Base-by-base conservation (phyloP, 2,888 invertebrate genomes). In the Eristalinus aeneus region DNA sequence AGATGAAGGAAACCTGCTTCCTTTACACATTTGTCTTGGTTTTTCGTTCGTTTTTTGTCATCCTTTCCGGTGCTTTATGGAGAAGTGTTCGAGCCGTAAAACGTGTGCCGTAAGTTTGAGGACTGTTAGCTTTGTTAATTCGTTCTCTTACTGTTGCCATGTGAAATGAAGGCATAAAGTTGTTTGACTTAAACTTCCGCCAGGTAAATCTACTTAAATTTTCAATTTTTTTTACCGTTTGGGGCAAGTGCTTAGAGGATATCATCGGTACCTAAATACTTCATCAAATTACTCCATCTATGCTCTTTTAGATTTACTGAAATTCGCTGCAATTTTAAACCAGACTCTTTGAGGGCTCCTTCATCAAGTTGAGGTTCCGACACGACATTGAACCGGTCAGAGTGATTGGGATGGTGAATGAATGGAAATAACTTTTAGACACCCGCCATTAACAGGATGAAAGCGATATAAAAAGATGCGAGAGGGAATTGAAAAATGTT, bases 1-100 rank as follows among this genome's bases (percentile, higher is more conserved):
- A 75, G 46, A 72, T 53, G 46, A 80, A 60, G 36, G 58, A 61
- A 69, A 65, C 60, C 72, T 34, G 68, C 54, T 76, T 68, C 61
- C 34, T 63, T 32, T 34, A 34, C 61, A 58, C 46, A 58, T 67
- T 74, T 74, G 16, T 53, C 46, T 56, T 56, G 16, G 4, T 9
- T 65, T 56, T 56, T 32, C n/a, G n/a, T 27, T 53, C 8, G 1
- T 22, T 10, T 9, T 39, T 11, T 34, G 46, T 16, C 61, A 32
- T 68, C 27, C 39, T 34, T 67, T 76, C 34, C 63, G 58, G 78
- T 68, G 39, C 39, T 61, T 68, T 72, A 61, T 11, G 39, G 61
- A 32, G 72, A 68, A 73, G 73, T 77, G 36, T 63, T 58, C 73
- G 6, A 56, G 68, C 22, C 34, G 23, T 60, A 61, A 71, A 54